Evolutionary conservation across 2,888 invertebrate species (phyloP).

Genomic region (Artemia sinica): DNA sequence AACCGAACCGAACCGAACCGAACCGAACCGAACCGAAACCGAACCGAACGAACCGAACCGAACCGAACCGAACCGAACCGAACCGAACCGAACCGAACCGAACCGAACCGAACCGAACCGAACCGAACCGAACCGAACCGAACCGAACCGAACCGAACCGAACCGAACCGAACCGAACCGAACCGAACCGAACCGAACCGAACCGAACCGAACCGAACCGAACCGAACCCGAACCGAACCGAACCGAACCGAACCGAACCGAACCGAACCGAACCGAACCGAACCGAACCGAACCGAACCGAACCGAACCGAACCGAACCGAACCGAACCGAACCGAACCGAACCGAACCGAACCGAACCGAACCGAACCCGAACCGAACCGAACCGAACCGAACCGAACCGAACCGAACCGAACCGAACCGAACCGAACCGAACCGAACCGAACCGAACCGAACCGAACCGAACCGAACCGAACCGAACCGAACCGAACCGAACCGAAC

Average conservation of each 20-base stretch:
- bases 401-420: constrained; percentile 17
- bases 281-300: constrained; percentile 23
- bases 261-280: constrained; percentile 22
- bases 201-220: too few relatives aligned
- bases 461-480: constrained; percentile 22
- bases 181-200: too few relatives aligned
- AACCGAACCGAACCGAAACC: too few relatives aligned
- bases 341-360: constrained; percentile 22
- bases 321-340: constrained; percentile 23
- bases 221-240: too few relatives aligned
- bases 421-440: constrained; percentile 23
- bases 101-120: constrained; percentile 22
- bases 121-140: constrained; percentile 17
- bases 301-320: constrained; percentile 23
- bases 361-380: constrained; percentile 22
- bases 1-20: too few relatives aligned
- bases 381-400: constrained; percentile 22
- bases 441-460: constrained; percentile 22
- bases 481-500: constrained; percentile 23
- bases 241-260: too few relatives aligned
- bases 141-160: background rate
- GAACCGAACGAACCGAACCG: too few relatives aligned
- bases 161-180: too few relatives aligned
- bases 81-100: constrained; percentile 22
- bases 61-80: too few relatives aligned